These are phyloP conservation scores for Pachyrhynchus sulphureomaculatus DNA, from an alignment of 1,140 invertebrate genomes.

Conservation along the genomic window DNA sequence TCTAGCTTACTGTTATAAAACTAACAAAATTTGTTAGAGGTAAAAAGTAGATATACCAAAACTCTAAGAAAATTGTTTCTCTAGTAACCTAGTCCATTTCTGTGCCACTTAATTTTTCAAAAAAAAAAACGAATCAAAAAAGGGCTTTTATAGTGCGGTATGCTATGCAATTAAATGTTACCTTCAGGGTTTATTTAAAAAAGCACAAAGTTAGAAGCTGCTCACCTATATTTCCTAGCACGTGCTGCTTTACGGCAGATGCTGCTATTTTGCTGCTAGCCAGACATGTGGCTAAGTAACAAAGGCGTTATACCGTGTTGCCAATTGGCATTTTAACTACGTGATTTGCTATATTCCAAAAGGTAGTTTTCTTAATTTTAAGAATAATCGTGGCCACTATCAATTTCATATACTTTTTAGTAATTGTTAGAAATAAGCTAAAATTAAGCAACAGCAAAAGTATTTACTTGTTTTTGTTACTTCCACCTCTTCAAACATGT, in stretches of 20 bases:
- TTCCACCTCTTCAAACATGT: no score
- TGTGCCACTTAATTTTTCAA: not conserved
- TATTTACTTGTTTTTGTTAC: no score
- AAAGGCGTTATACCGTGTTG: not conserved
- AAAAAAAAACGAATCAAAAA: constrained; percentile 1
- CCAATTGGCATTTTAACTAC: not conserved
- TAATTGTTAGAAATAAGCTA: no score
- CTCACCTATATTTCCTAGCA: constrained; percentile 35
- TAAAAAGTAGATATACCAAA: no score
- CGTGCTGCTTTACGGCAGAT: constrained; percentile 22
- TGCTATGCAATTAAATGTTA: constrained; percentile 22
- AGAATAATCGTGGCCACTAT: no score
- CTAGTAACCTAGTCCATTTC: not conserved
- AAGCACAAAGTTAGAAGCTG: constrained; percentile 12
- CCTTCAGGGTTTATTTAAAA: constrained; percentile 19
- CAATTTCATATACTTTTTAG: no score
- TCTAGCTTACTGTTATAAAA: no score
- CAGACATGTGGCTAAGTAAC: constrained; percentile 15
- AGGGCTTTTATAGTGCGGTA: not conserved
- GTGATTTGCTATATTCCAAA: no score
- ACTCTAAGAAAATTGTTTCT: no score
- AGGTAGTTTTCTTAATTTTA: no score
- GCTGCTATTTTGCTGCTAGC: constrained; percentile 18
- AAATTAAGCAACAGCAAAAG: no score
- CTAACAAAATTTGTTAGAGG: no score